Evolutionary conservation across 2,797 vertebrate genomes (phyloP), one percentile per base, ranked within the genome.

Genomic region (Microchirus variegatus): DNA sequence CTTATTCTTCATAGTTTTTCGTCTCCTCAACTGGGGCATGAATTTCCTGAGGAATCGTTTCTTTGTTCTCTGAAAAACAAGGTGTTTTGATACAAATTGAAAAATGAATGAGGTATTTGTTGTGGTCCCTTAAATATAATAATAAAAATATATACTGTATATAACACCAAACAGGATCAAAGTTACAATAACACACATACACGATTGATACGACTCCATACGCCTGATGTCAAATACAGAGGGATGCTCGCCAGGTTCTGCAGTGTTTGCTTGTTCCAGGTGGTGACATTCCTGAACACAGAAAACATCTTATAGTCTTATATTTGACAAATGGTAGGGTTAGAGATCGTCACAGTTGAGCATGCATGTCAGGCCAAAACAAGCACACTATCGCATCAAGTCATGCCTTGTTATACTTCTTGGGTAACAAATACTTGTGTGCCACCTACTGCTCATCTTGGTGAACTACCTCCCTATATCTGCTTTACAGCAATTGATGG

Each of bases 201-300:
- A 15, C 0, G 10, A 37, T 8, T 59, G 0, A 92, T 63, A 0
- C 12, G 1, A 15, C n/a, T 16, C 88, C 89, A 92, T 72, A 89
- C 53, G 49, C 67, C 54, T 14, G 15, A 40, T 5, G 80, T 86
- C 3, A 92, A 71, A 59, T 89, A 86, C 1, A 91, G 63, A 41
- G 90, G 86, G 14, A 92, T 80, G 37, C 6, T 52, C 2, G 49
- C 78, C 4, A 92, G 72, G 1, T 76, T n/a, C 12, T 67, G 6
- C 52, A 92, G 63, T 2, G 80, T 91, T 68, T 75, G 41, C 18
- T n/a, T 19, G 48, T 77, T 77, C 91, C 91, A 92, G 26, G 49
- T 73, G n/a, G 19, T 2, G 0, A 13, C 4, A 38, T 66, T 43
- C 58, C 91, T 91, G 57, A 67, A 81, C 67, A 59, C 22, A 68